These are phyloP conservation scores for Chymomyza fuscimana DNA, from an alignment of 2,888 invertebrate species.

Conservation along the genomic window DNA sequence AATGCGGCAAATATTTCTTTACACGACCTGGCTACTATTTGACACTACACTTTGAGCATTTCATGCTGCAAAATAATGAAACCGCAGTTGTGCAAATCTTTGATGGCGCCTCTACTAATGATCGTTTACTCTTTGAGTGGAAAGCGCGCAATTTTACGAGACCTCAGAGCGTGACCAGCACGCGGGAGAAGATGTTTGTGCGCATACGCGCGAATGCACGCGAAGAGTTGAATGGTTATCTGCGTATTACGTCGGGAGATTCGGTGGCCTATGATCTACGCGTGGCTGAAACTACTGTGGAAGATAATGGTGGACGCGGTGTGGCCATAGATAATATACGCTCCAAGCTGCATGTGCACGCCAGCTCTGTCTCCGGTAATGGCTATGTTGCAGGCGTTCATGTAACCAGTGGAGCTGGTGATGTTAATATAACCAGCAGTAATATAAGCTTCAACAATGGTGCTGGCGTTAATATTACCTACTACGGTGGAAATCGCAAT, in stretches of 20 bases:
- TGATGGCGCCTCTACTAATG: slow-evolving; percentile 87
- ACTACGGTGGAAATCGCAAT: slow-evolving; percentile 95
- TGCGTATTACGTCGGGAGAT: slow-evolving; percentile 88
- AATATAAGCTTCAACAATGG: slow-evolving; percentile 94
- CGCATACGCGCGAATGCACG: slow-evolving; percentile 87
- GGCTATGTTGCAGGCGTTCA: slow-evolving; percentile 95
- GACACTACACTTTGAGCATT: slow-evolving; percentile 91
- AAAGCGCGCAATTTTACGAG: slow-evolving; percentile 90
- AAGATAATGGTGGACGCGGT: slow-evolving; percentile 96
- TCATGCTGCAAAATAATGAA: slow-evolving; percentile 87
- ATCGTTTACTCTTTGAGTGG: slow-evolving; percentile 86
- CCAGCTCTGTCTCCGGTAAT: slow-evolving; percentile 91
- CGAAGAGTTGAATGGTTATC: slow-evolving; percentile 87
- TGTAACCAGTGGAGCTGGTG: slow-evolving; percentile 93
- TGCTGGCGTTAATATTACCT: slow-evolving; percentile 97
- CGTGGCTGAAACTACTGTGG: slow-evolving; percentile 90
- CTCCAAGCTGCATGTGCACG: slow-evolving; percentile 92
- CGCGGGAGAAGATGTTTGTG: slow-evolving; percentile 88
- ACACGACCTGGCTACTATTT: slow-evolving; percentile 89
- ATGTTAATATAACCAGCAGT: slow-evolving; percentile 95
- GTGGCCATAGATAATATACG: slow-evolving; percentile 94
- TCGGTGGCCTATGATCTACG: slow-evolving; percentile 92
- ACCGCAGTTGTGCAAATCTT: slow-evolving; percentile 88
- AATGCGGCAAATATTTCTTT: slow-evolving; percentile 90
- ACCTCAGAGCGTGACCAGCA: slow-evolving; percentile 93